Conservation (phyloP, 2,113 vertebrate genomes). For the Ailurus styani region DNA sequence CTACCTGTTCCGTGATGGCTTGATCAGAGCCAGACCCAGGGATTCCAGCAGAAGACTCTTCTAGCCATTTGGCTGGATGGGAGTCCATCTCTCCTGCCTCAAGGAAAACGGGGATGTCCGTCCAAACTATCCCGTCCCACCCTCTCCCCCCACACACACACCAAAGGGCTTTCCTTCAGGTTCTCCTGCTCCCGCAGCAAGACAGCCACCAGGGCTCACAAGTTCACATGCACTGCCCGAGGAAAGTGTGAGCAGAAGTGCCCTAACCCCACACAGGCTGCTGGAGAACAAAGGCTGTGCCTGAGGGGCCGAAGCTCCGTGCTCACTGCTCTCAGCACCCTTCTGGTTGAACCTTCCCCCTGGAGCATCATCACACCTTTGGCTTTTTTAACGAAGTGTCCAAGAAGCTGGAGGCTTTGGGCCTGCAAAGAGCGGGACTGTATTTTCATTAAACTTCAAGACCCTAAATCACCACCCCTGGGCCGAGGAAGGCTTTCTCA, state of each 20-base stretch:
- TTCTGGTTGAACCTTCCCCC: rapidly evolving
- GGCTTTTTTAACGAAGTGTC: neutral
- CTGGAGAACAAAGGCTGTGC: neutral
- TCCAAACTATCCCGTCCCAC: neutral
- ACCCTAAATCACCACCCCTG: neutral
- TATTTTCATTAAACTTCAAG: neutral
- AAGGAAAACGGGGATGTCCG: too few species aligned
- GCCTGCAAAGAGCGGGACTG: neutral
- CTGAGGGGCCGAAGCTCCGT: rapidly evolving
- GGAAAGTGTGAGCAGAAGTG: neutral
- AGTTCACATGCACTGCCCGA: rapidly evolving
- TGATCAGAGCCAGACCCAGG: neutral
- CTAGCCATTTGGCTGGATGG: neutral
- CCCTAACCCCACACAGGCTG: rapidly evolving
- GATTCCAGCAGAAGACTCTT: neutral
- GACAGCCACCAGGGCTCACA: neutral
- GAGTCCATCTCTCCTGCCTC: neutral
- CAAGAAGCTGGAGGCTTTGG: neutral
- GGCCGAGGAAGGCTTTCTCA: neutral
- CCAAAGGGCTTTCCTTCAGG: neutral
- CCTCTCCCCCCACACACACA: neutral
- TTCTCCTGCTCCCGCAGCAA: neutral
- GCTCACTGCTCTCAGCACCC: too few species aligned
- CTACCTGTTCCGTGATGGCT: neutral
- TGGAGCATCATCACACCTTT: rapidly evolving